Conservation (phyloP, 2,113 vertebrate species). For the Oreotrochilus melanogaster region DNA sequence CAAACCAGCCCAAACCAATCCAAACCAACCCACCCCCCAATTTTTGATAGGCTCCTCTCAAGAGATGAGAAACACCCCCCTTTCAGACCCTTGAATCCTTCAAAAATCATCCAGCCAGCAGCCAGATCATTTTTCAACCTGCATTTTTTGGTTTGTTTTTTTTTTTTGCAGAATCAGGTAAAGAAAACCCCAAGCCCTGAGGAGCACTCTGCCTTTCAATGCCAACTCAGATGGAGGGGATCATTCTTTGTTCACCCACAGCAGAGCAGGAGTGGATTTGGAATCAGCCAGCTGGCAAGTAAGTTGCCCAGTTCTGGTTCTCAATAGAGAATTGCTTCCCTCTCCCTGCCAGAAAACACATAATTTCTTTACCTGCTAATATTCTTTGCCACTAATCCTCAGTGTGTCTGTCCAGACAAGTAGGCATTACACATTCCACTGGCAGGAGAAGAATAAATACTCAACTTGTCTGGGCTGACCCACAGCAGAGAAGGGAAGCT, state of each 20-base stretch:
- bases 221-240: neutral
- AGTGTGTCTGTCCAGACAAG: slow-evolving; percentile 68
- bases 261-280: slow-evolving; percentile 1
- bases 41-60: neutral
- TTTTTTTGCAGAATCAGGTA: neutral
- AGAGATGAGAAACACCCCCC: neutral
- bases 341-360: slow-evolving; percentile 26
- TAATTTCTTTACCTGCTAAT: slow-evolving; percentile 66
- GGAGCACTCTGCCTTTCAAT: neutral
- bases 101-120: neutral
- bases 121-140: neutral
- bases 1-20: neutral
- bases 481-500: neutral
- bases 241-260: neutral
- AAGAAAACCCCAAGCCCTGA: neutral
- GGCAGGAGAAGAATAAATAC: slow-evolving; percentile 67
- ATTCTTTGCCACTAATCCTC: slow-evolving; percentile 68
- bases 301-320: neutral
- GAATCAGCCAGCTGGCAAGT: slow-evolving; percentile 36
- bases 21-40: neutral
- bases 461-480: slow-evolving; percentile 71
- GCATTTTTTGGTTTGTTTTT: neutral
- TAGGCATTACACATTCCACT: slow-evolving; percentile 70
- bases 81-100: fast-evolving
- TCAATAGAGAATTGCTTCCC: neutral